Evolutionary conservation across 64 coral and sea anemone genomes (phyloP).

Genomic region (Pocillopora damicornis): DNA sequence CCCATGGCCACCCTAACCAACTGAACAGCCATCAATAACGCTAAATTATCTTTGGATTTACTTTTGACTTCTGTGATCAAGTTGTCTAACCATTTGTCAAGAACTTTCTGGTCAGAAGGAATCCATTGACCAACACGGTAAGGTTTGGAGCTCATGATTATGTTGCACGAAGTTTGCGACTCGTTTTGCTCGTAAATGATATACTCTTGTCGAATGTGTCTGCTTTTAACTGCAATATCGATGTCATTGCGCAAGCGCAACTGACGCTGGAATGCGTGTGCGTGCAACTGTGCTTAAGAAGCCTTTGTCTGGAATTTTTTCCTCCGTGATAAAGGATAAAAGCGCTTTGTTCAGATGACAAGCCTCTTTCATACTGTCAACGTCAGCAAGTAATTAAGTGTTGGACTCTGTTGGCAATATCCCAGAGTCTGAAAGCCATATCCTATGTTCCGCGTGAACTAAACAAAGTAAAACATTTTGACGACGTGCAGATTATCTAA

Average conservation of each 20-base stretch:
- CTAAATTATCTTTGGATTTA: conserved; percentile 26
- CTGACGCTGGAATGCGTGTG: too few relatives aligned
- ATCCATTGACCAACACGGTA: not conserved
- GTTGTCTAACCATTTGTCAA: conserved; percentile 53
- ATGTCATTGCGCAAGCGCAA: too few relatives aligned
- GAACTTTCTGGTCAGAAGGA: conserved; percentile 46
- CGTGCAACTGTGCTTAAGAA: too few relatives aligned
- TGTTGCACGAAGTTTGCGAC: conserved; percentile 26
- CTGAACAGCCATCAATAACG: not conserved
- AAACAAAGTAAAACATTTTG: too few relatives aligned
- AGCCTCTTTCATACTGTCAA: not conserved
- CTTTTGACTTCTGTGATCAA: conserved; percentile 12
- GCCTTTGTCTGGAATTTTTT: not conserved
- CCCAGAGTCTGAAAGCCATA: not conserved
- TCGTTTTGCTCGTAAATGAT: conserved; percentile 30
- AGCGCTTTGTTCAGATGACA: not conserved
- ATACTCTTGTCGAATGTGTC: not conserved
- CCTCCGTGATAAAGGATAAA: not conserved
- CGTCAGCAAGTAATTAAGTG: not conserved
- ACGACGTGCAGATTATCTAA: too few relatives aligned
- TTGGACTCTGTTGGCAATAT: not conserved
- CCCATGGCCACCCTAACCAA: too few relatives aligned
- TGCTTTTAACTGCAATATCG: not conserved
- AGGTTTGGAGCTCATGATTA: conserved; percentile 13
- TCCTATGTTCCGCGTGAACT: too few relatives aligned